phyloP scores from a whole-genome alignment of 1,140 invertebrate genomes.

The Drosophila asahinai region DNA sequence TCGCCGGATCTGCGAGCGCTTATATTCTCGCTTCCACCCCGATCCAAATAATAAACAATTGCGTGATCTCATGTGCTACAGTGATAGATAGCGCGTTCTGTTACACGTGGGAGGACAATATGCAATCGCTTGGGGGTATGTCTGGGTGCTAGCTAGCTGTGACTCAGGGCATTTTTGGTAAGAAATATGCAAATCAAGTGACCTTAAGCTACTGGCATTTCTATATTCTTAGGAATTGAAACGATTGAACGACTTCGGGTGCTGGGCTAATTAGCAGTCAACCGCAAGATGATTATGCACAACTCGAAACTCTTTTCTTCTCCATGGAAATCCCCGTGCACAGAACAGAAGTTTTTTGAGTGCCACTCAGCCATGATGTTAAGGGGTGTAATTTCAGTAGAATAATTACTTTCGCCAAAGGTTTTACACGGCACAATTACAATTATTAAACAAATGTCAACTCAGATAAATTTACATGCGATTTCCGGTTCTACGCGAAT shows the following conservation, averaged over 20 bases:
- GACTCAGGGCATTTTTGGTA: constrained; percentile 64
- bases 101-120: not conserved
- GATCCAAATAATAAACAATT: constrained; percentile 54
- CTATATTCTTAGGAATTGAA: constrained; percentile 4
- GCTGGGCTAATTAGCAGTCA: constrained; percentile 24
- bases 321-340: constrained; percentile 16
- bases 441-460: constrained; percentile 4
- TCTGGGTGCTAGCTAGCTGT: constrained; percentile 24
- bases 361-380: not conserved
- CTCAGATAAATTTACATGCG: not conserved
- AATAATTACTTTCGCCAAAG: not conserved
- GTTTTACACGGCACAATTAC: not conserved
- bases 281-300: constrained; percentile 39
- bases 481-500: not conserved
- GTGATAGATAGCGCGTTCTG: constrained; percentile 19
- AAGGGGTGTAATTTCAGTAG: not conserved
- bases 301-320: not conserved
- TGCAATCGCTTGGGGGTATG: constrained; percentile 36
- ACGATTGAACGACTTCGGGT: constrained; percentile 7
- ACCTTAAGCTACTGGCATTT: constrained; percentile 33
- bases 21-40: constrained; percentile 40
- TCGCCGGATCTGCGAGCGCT: constrained; percentile 6
- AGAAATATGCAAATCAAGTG: constrained; percentile 54
- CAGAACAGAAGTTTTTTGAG: constrained; percentile 2
- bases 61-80: constrained; percentile 52